phyloP scores from a whole-genome alignment of 92 coral and sea anemone genomes.

The Bergia sp. region DNA sequence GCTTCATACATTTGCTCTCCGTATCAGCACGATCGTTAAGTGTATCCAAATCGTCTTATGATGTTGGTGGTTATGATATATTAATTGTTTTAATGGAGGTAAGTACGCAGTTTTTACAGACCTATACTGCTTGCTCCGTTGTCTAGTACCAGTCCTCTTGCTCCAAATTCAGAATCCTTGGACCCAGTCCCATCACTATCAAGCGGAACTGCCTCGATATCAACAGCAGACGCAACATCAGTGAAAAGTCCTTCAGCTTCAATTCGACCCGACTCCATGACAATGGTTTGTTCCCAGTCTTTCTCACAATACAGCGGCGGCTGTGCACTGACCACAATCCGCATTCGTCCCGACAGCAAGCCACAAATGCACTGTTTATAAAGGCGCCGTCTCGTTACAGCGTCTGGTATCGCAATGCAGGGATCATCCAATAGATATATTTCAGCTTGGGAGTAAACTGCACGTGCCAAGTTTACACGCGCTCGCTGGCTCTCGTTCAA shows the following conservation, averaged over 20 bases:
- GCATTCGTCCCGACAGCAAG: conserved; percentile 21
- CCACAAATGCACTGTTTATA: conserved; percentile 35
- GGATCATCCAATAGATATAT: conserved; percentile 40
- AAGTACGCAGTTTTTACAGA: neutral
- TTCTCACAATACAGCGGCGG: conserved; percentile 38
- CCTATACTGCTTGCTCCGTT: neutral
- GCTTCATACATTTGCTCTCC: no score
- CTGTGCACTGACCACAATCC: conserved; percentile 27
- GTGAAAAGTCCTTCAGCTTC: conserved; percentile 11
- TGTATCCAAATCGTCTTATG: no score
- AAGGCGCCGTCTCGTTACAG: conserved; percentile 18
- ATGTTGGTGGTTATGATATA: no score
- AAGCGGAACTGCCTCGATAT: conserved; percentile 25
- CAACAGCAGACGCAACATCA: conserved; percentile 23
- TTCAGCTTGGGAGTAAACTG: conserved; percentile 33
- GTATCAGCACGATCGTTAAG: no score
- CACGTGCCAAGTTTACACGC: conserved; percentile 33
- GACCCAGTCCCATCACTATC: neutral
- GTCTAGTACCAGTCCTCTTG: conserved; percentile 8
- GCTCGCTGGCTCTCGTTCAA: conserved; percentile 27
- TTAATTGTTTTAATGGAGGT: no score
- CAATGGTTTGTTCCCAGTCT: conserved; percentile 40
- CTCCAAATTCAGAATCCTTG: neutral
- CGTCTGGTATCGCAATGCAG: conserved; percentile 35
- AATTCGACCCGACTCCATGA: conserved; percentile 31